Evolutionary conservation across 2,113 vertebrate species (phyloP).

Genomic region (Eudyptes chrysolophus): DNA sequence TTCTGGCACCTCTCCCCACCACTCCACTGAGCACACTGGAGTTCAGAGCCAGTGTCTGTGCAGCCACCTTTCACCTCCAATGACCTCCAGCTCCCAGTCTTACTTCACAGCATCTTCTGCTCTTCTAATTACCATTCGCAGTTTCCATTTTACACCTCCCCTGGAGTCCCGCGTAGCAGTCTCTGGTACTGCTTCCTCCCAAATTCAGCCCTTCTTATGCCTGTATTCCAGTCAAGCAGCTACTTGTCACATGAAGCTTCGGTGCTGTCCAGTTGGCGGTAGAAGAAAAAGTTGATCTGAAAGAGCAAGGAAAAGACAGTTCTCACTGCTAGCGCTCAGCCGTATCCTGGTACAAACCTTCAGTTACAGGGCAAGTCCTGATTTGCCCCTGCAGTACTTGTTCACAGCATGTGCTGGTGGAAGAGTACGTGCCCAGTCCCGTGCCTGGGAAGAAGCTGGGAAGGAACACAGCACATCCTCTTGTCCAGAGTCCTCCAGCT

Average conservation of each 20-base stretch:
- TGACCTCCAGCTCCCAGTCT: background rate
- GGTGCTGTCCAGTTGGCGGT: accelerated
- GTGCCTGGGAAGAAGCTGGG: background rate
- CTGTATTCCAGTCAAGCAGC: background rate
- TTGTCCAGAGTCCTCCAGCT: background rate
- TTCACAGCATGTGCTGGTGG: background rate
- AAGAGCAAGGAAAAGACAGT: background rate
- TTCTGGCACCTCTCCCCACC: background rate
- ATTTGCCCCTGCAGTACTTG: background rate
- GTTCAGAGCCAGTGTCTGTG: background rate
- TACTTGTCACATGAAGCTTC: background rate
- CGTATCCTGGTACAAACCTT: background rate
- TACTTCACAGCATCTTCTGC: background rate
- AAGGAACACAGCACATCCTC: background rate
- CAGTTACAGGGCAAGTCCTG: background rate
- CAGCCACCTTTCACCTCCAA: accelerated
- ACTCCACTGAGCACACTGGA: background rate
- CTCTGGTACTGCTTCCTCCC: background rate
- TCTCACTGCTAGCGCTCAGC: background rate
- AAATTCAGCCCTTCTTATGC: background rate
- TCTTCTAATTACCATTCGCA: background rate
- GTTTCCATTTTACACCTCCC: background rate
- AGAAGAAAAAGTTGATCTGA: background rate
- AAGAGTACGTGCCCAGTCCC: background rate
- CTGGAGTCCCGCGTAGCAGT: background rate